Conservation (phyloP, 2,797 vertebrate genomes). For the Onychomys torridus region DNA sequence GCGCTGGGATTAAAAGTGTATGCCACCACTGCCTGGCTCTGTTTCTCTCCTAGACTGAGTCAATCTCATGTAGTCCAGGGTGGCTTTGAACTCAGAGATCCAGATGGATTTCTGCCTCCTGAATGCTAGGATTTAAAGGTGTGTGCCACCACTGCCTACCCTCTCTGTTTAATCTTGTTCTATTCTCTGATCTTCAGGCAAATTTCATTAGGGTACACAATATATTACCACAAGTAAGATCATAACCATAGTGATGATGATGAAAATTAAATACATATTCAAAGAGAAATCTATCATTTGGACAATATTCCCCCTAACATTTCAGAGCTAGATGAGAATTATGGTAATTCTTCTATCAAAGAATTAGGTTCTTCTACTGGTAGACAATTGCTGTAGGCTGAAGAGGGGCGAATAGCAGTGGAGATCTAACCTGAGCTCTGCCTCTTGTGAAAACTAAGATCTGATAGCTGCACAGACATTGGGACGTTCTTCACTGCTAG, state of each 20-base stretch:
- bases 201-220: no score
- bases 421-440: neutral
- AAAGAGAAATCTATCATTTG: neutral
- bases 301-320: conserved; percentile 56
- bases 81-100: no score
- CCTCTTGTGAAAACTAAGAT: neutral
- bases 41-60: no score
- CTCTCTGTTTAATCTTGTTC: no score
- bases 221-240: neutral
- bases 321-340: conserved; percentile 38
- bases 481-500: neutral
- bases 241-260: neutral
- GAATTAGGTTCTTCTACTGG: neutral
- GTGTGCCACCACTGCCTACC: no score
- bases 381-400: neutral
- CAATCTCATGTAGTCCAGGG: no score
- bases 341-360: neutral
- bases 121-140: no score
- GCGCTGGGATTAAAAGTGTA: no score
- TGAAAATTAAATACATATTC: neutral
- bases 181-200: no score
- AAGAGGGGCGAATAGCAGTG: neutral
- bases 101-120: no score
- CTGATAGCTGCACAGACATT: neutral
- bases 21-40: no score